phyloP scores from a whole-genome alignment of 2,113 vertebrate species.

The Oreochromis tanganicae region DNA sequence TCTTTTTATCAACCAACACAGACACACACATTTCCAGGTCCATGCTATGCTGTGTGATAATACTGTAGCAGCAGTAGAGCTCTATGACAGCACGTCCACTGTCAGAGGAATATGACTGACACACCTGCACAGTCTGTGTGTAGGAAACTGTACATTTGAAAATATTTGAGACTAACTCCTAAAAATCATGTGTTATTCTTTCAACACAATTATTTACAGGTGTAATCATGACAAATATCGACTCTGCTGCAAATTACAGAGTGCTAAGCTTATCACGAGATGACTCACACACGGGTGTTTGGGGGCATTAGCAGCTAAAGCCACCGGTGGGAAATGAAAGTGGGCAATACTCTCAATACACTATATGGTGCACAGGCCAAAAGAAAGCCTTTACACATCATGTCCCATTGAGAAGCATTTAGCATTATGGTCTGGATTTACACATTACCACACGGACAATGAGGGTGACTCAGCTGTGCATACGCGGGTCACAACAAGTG shows the following conservation, averaged over 20 bases:
- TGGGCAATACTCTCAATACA: not conserved
- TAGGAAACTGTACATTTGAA: not conserved
- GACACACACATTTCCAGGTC: not conserved
- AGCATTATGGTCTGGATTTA: not conserved
- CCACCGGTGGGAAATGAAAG: slow-evolving; percentile 31
- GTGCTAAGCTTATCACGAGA: not conserved
- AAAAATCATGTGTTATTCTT: fast-evolving
- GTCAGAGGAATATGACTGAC: not conserved
- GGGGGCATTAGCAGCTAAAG: not conserved
- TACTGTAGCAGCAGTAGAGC: not conserved
- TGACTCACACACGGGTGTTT: not conserved
- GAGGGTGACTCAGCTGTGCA: not conserved
- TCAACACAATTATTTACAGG: not conserved
- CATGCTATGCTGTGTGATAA: not conserved
- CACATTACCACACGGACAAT: not conserved
- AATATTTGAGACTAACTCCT: not conserved
- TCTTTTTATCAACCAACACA: slow-evolving; percentile 2
- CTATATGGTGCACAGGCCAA: slow-evolving; percentile 21
- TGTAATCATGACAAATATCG: not conserved
- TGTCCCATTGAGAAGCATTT: not conserved
- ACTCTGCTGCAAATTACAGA: not conserved
- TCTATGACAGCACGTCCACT: not conserved
- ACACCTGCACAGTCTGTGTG: not conserved
- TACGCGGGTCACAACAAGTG: not conserved
- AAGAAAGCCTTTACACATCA: not conserved